Evolutionary conservation across 2,888 invertebrate species (phyloP).

Genomic region (Mimas tiliae): DNA sequence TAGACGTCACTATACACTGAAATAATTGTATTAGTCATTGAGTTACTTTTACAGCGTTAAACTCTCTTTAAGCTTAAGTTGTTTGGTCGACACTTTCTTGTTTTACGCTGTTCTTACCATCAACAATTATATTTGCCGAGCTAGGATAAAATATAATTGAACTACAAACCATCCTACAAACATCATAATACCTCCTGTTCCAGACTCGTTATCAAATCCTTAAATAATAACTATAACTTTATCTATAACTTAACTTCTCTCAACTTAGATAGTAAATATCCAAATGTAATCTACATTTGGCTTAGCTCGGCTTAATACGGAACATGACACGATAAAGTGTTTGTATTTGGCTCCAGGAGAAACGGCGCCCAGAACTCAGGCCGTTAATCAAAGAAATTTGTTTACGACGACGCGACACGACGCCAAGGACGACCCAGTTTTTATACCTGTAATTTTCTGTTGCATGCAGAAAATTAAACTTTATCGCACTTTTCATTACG

Average conservation of each 20-base stretch:
- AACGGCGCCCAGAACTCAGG: conserved; percentile 49
- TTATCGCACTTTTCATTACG: not conserved
- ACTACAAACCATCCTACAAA: too few species aligned
- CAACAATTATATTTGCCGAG: too few species aligned
- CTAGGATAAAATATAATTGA: not conserved
- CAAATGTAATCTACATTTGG: not conserved
- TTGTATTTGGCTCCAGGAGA: conserved; percentile 54
- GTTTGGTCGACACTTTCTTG: too few species aligned
- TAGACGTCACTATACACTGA: not conserved
- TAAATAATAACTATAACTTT: not conserved
- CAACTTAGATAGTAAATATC: not conserved
- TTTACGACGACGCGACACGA: conserved; percentile 57
- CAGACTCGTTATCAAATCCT: not conserved
- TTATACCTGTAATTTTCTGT: conserved; percentile 47
- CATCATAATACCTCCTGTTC: not conserved
- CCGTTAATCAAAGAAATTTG: conserved; percentile 56
- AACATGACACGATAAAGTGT: conserved; percentile 36
- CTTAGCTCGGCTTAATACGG: conserved; percentile 17
- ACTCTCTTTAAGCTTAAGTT: too few species aligned
- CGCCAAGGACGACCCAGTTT: conserved; percentile 50
- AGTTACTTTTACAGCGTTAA: too few species aligned
- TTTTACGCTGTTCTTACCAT: too few species aligned
- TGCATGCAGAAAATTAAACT: conserved; percentile 33
- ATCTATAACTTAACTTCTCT: not conserved
- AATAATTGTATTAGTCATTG: too few species aligned